Evolutionary conservation across 1,140 invertebrate species (phyloP).

Genomic region (Drosophila nikananu): DNA sequence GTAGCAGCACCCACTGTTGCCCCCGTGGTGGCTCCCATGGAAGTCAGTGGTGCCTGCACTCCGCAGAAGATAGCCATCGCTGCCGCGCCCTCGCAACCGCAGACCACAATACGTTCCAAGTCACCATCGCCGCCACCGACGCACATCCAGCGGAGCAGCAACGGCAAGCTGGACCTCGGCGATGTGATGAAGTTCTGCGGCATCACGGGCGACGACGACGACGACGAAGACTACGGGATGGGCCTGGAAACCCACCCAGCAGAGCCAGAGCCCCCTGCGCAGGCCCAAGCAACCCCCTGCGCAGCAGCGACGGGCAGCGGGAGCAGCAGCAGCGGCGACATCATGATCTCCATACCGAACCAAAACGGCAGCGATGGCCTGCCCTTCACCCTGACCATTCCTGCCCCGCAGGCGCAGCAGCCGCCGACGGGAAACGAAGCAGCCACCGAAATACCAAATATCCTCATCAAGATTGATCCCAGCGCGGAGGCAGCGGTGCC

Average conservation of each 20-base stretch:
- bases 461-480: constrained; percentile 85
- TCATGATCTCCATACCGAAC: constrained; percentile 85
- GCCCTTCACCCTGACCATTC: constrained; percentile 84
- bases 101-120: constrained; percentile 43
- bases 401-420: constrained; percentile 50
- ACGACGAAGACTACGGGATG: constrained; percentile 78
- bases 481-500: constrained; percentile 57
- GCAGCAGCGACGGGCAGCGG: constrained; percentile 4
- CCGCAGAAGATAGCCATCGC: constrained; percentile 46
- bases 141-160: constrained; percentile 75
- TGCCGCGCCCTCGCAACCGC: constrained; percentile 15
- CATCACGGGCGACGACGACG: constrained; percentile 83
- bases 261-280: constrained; percentile 20
- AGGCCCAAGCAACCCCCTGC: not conserved
- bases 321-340: constrained; percentile 55
- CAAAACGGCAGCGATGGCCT: constrained; percentile 79
- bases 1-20: constrained; percentile 10
- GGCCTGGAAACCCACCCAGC: constrained; percentile 29
- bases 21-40: constrained; percentile 21
- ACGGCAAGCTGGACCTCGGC: constrained; percentile 86
- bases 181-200: constrained; percentile 87
- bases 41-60: constrained; percentile 21
- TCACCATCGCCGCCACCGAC: constrained; percentile 74
- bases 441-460: constrained; percentile 83
- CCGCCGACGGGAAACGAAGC: constrained; percentile 50